A percentile compares a stretch with the other conserved stretches of the same genome.
Evolutionary conservation across 2,113 vertebrate species (phyloP).

Genomic region (Apistogramma diplotaenia): DNA sequence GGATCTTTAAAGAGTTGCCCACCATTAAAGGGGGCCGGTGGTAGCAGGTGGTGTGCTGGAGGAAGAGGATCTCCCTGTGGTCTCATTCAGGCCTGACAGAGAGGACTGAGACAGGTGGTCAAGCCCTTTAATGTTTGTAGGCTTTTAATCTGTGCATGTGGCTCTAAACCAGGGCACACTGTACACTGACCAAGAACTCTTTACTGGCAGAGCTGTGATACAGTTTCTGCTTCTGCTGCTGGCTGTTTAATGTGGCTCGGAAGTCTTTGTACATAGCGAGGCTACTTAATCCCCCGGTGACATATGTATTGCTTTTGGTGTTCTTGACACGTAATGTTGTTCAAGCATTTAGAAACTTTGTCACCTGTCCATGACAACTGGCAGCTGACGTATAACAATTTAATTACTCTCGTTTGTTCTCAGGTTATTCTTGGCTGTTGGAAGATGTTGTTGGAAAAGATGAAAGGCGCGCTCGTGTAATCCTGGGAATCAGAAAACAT

Average conservation of each 20-base stretch:
- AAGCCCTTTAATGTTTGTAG: slow-evolving; percentile 66
- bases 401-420: slow-evolving; percentile 22
- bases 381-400: background rate
- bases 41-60: slow-evolving; percentile 69
- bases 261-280: slow-evolving; percentile 24
- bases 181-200: slow-evolving; percentile 48
- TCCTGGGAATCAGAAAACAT: slow-evolving; percentile 5
- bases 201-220: slow-evolving; percentile 55
- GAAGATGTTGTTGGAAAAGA: slow-evolving; percentile 8
- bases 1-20: slow-evolving; percentile 55
- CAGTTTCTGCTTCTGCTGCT: slow-evolving; percentile 40
- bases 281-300: slow-evolving; percentile 46
- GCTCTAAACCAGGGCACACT: slow-evolving; percentile 52
- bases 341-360: slow-evolving; percentile 3
- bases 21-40: slow-evolving; percentile 57
- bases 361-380: slow-evolving; percentile 57
- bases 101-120: slow-evolving; percentile 74
- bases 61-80: slow-evolving; percentile 70
- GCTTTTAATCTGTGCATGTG: slow-evolving; percentile 68
- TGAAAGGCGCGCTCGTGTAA: slow-evolving; percentile 1
- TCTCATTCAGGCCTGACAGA: slow-evolving; percentile 65
- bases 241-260: slow-evolving; percentile 63
- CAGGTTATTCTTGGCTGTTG: slow-evolving; percentile 32
- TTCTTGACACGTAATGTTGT: slow-evolving; percentile 9
- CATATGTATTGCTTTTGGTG: slow-evolving; percentile 30